Evolutionary conservation across 2,888 invertebrate genomes (phyloP).

Genomic region (Sinelater perroti): DNA sequence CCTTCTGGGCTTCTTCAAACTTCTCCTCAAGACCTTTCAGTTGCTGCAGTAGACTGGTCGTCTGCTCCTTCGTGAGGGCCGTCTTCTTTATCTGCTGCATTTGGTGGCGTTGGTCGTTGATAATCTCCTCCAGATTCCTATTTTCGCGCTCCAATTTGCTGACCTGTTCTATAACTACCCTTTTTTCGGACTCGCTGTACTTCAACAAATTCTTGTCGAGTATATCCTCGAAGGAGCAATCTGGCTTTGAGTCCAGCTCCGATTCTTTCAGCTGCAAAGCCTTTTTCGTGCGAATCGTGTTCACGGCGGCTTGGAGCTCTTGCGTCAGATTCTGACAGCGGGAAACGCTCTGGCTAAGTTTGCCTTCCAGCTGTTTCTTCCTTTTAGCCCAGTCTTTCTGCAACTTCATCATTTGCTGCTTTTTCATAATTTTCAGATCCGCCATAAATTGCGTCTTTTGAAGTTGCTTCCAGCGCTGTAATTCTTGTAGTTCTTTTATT

Average conservation of each 20-base stretch:
- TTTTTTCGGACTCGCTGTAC: conserved; percentile 48
- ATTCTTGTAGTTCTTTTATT: conserved; percentile 69
- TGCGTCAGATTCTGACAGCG: conserved; percentile 69
- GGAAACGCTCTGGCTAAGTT: conserved; percentile 67
- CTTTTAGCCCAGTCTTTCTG: conserved; percentile 49
- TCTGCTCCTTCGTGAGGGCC: conserved; percentile 72
- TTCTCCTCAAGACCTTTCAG: conserved; percentile 73
- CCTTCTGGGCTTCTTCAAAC: conserved; percentile 69
- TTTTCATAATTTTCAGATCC: conserved; percentile 61
- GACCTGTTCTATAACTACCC: conserved; percentile 53
- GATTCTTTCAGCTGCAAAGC: conserved; percentile 41
- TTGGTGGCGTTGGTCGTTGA: conserved; percentile 52
- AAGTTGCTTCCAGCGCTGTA: conserved; percentile 78
- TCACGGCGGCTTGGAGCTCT: conserved; percentile 68
- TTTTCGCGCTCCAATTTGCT: conserved; percentile 55
- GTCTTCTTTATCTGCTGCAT: conserved; percentile 64
- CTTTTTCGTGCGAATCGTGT: conserved; percentile 41
- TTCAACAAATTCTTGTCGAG: conserved; percentile 50
- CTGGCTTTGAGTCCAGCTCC: conserved; percentile 38
- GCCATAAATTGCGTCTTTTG: conserved; percentile 71
- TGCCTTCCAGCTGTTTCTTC: conserved; percentile 64
- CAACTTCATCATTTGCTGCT: conserved; percentile 38
- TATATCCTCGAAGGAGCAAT: conserved; percentile 45
- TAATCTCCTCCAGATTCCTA: conserved; percentile 50
- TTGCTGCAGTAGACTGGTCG: conserved; percentile 72